A percentile compares a stretch with the other conserved stretches of the same genome.
phyloP scores from a whole-genome alignment of 2,888 invertebrate genomes.

The Acronicta psi region DNA sequence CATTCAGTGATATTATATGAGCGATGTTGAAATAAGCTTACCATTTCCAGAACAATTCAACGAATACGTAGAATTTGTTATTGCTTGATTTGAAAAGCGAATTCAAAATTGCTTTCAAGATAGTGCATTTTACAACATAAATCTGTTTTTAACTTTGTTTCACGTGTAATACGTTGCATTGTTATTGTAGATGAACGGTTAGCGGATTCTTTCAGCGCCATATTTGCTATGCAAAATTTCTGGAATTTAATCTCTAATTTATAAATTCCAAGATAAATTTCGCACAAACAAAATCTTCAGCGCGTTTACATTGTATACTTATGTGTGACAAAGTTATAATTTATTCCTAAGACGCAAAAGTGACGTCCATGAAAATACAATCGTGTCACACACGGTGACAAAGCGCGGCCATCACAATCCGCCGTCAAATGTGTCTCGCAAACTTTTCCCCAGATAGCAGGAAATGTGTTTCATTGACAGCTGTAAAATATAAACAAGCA shows the following conservation, averaged over 20 bases:
- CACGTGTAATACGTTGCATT: constrained; percentile 20
- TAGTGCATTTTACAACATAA: constrained; percentile 41
- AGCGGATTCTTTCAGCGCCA: constrained; percentile 12
- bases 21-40: constrained; percentile 66
- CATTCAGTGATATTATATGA: constrained; percentile 66
- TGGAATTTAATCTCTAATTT: constrained; percentile 15
- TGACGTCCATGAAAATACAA: constrained; percentile 39
- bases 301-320: constrained; percentile 24
- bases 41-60: constrained; percentile 61
- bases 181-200: constrained; percentile 36
- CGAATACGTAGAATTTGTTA: constrained; percentile 59
- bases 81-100: constrained; percentile 61
- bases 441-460: constrained; percentile 55
- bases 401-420: constrained; percentile 37
- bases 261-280: constrained; percentile 10
- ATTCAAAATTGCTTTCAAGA: constrained; percentile 53
- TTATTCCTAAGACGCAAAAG: constrained; percentile 43
- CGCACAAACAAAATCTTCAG: constrained; percentile 11
- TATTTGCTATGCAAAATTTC: constrained; percentile 15
- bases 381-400: constrained; percentile 31
- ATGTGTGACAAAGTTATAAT: constrained; percentile 40
- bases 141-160: constrained; percentile 36
- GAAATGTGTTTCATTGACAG: constrained; percentile 61
- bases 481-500: constrained; percentile 70
- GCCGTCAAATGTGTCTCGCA: constrained; percentile 33